These are phyloP conservation scores for Drosophila prosaltans DNA, from an alignment of 1,140 invertebrate species.

Conservation along the genomic window DNA sequence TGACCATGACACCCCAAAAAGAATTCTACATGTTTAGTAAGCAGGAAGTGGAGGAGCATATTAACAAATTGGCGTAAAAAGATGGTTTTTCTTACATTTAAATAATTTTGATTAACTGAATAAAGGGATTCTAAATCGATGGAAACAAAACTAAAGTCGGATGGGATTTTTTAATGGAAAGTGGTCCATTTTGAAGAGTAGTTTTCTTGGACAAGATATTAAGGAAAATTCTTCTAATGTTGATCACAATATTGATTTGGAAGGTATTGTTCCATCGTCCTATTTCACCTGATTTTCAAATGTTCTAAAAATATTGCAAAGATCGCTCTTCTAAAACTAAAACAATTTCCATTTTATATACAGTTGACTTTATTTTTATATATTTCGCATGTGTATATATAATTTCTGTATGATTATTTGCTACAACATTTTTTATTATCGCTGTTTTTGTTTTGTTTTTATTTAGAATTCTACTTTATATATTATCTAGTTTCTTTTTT, in stretches of 20 bases:
- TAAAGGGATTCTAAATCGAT: conserved; percentile 74
- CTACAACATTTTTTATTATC: conserved; percentile 47
- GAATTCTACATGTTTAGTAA: conserved; percentile 96
- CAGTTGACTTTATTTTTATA: conserved; percentile 74
- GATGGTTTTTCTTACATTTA: conserved; percentile 5
- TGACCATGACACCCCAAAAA: conserved; percentile 93
- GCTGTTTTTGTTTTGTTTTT: background rate
- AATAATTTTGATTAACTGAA: conserved; percentile 54
- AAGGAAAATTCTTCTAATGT: too few relatives aligned
- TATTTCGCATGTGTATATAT: conserved; percentile 50
- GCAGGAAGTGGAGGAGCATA: conserved; percentile 95
- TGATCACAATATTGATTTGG: too few relatives aligned
- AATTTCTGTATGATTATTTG: conserved; percentile 39
- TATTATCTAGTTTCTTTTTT: background rate
- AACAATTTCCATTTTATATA: conserved; percentile 46
- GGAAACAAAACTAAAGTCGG: background rate
- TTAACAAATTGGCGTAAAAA: conserved; percentile 83
- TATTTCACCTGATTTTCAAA: too few relatives aligned
- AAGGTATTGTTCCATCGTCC: too few relatives aligned
- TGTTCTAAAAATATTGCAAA: too few relatives aligned
- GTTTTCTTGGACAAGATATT: too few relatives aligned
- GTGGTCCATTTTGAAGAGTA: too few relatives aligned
- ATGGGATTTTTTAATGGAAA: background rate
- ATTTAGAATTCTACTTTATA: background rate
- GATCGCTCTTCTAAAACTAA: background rate